Percentiles rank a stretch among this genome's conserved stretches.
Evolutionary conservation across 2,797 vertebrate genomes (phyloP).

Genomic region (Squalus acanthias): DNA sequence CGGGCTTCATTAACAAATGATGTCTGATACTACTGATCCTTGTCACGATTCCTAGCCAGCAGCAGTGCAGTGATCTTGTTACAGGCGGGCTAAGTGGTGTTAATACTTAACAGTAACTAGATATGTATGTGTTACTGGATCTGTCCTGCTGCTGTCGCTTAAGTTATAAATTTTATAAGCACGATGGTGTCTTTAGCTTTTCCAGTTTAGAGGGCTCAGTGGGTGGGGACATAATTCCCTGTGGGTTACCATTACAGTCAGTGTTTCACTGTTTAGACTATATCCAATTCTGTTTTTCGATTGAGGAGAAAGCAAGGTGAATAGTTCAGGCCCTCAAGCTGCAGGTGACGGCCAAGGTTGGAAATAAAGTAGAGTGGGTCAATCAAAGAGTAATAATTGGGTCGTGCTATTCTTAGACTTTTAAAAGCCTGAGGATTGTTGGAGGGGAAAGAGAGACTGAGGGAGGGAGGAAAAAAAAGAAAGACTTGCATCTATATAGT

Average conservation of each 20-base stretch:
- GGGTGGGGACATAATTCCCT: not conserved
- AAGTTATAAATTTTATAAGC: not conserved
- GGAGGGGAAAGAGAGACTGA: not conserved
- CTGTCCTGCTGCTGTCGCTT: not conserved
- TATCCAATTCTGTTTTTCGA: not conserved
- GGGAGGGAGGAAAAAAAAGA: not conserved
- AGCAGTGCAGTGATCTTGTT: not conserved
- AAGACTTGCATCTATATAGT: not conserved
- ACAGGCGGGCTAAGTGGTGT: not conserved
- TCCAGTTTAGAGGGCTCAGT: not conserved
- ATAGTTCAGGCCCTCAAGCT: not conserved
- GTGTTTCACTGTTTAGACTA: not conserved
- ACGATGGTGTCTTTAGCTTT: not conserved
- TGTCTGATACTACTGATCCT: not conserved
- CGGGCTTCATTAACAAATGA: not conserved
- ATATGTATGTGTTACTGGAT: not conserved
- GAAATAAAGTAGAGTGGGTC: not conserved
- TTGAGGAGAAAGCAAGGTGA: not conserved
- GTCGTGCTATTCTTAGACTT: not conserved
- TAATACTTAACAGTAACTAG: not conserved
- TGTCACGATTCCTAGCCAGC: too few relatives aligned
- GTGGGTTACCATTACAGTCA: not conserved
- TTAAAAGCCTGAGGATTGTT: not conserved
- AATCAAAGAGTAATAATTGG: not conserved
- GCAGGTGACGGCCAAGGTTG: not conserved